A percentile compares a stretch with the other conserved stretches of the same genome.
phyloP scores from a whole-genome alignment of 2,113 vertebrate species.

The Entomyzon cyanotis region DNA sequence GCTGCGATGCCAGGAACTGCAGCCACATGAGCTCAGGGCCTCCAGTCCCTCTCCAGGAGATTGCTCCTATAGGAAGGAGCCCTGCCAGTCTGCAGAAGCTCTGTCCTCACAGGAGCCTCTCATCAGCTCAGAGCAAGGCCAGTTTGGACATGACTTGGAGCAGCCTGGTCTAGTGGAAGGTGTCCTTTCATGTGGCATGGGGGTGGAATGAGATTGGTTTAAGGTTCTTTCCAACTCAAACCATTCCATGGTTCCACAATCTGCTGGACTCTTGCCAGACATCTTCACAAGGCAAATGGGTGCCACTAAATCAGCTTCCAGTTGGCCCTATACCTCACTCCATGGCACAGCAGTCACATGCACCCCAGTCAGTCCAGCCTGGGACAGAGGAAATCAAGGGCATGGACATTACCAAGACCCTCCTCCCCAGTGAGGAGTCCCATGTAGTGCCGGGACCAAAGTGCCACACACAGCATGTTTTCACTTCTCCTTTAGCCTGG shows the following conservation, averaged over 20 bases:
- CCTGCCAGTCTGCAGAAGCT: background rate
- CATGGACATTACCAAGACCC: accelerated
- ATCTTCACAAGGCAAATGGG: background rate
- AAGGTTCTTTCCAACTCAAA: background rate
- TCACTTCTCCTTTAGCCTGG: background rate
- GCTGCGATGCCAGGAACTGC: background rate
- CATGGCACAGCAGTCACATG: background rate
- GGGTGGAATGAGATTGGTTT: background rate
- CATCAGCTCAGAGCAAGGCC: background rate
- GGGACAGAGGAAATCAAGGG: background rate
- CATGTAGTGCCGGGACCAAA: background rate
- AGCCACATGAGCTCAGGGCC: background rate
- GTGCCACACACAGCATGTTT: background rate
- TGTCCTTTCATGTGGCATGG: background rate
- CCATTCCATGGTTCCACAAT: background rate
- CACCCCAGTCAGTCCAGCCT: background rate
- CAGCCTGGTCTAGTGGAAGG: background rate
- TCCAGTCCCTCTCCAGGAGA: background rate
- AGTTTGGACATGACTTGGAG: background rate
- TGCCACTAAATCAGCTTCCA: background rate
- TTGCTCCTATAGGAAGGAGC: background rate
- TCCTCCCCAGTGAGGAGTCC: background rate
- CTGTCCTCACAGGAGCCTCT: background rate
- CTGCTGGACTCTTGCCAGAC: background rate
- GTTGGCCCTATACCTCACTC: background rate